Evolutionary conservation across 2,888 invertebrate species (phyloP).

Genomic region (Rutpela maculata): DNA sequence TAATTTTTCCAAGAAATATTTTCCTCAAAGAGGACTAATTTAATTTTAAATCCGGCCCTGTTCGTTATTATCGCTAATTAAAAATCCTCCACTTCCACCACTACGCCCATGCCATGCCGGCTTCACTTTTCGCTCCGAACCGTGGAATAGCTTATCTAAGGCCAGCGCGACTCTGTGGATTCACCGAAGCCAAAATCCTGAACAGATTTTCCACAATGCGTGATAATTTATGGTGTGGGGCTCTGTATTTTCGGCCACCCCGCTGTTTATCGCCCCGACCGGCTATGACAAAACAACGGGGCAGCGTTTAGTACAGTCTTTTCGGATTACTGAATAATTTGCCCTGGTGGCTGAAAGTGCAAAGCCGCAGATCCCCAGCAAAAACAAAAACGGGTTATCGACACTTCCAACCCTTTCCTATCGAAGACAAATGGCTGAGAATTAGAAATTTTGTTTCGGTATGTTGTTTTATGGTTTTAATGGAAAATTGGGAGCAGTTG

Average conservation of each 20-base stretch:
- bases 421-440: neutral
- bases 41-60: neutral
- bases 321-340: slow-evolving; percentile 23
- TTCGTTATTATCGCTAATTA: neutral
- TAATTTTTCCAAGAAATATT: no score
- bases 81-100: neutral
- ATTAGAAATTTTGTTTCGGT: neutral
- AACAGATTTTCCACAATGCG: slow-evolving; percentile 43
- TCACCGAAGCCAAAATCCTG: slow-evolving; percentile 41
- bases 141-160: slow-evolving; percentile 20
- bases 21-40: no score
- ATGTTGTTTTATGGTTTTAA: neutral
- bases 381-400: neutral
- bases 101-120: neutral
- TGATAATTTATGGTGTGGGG: slow-evolving; percentile 39
- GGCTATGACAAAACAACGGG: slow-evolving; percentile 35
- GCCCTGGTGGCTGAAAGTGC: neutral
- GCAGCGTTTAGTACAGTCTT: slow-evolving; percentile 18
- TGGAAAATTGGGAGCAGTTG: neutral
- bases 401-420: neutral
- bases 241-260: slow-evolving; percentile 27
- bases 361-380: slow-evolving; percentile 13
- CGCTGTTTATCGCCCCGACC: slow-evolving; percentile 33
- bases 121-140: slow-evolving; percentile 6
- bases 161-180: slow-evolving; percentile 17